Evolutionary conservation across 2,113 vertebrate genomes (phyloP).

Genomic region (Odontophorus gujanensis): DNA sequence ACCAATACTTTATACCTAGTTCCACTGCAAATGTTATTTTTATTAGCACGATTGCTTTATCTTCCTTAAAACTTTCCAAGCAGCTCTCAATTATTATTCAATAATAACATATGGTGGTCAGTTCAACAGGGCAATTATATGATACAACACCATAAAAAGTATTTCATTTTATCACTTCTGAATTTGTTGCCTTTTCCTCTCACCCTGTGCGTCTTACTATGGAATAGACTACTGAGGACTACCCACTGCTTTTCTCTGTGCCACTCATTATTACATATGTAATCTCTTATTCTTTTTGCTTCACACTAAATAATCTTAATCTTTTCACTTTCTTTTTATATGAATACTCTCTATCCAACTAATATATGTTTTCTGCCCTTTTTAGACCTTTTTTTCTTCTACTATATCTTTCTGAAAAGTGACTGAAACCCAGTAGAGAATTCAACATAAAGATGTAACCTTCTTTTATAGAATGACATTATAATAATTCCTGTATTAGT

Average conservation of each 20-base stretch:
- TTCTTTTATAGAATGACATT: slow-evolving; percentile 65
- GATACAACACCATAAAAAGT: slow-evolving; percentile 44
- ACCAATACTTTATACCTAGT: neutral
- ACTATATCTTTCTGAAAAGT: slow-evolving; percentile 34
- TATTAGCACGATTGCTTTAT: slow-evolving; percentile 55
- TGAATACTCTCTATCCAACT: slow-evolving; percentile 37
- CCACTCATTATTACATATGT: slow-evolving; percentile 58
- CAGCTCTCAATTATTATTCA: slow-evolving; percentile 62
- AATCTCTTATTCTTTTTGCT: slow-evolving; percentile 59
- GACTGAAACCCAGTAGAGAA: slow-evolving; percentile 20
- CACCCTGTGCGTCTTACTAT: slow-evolving; percentile 22
- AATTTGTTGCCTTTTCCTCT: slow-evolving; percentile 39
- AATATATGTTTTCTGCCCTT: slow-evolving; percentile 63
- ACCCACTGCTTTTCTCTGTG: slow-evolving; percentile 29
- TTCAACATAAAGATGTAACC: slow-evolving; percentile 53
- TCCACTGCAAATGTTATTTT: slow-evolving; percentile 5
- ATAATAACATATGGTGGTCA: slow-evolving; percentile 52
- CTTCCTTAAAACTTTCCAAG: slow-evolving; percentile 58
- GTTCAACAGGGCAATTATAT: slow-evolving; percentile 74
- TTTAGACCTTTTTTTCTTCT: slow-evolving; percentile 52
- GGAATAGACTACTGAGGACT: slow-evolving; percentile 14
- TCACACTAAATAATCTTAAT: slow-evolving; percentile 62
- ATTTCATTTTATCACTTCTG: slow-evolving; percentile 56
- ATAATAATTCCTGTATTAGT: slow-evolving; percentile 61
- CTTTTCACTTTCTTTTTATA: slow-evolving; percentile 64